A percentile compares a stretch with the other conserved stretches of the same genome.
Conservation (phyloP, 2,113 vertebrate genomes). For the Atractosteus spatula region DNA sequence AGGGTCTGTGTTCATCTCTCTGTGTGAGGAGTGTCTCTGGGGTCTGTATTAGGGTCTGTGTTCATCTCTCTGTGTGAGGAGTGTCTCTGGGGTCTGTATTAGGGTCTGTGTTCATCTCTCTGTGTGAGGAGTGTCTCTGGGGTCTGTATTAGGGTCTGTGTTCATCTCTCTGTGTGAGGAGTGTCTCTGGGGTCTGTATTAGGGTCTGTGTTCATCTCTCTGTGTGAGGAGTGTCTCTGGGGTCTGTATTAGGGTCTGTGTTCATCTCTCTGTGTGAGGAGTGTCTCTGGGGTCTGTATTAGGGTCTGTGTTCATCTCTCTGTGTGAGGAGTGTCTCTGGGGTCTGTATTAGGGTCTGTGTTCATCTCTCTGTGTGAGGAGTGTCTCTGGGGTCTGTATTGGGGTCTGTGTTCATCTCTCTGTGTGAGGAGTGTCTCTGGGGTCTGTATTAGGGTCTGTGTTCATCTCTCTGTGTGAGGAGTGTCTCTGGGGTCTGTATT, state of each 20-base stretch:
- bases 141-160: neutral
- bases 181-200: neutral
- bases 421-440: neutral
- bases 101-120: neutral
- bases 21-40: neutral
- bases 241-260: neutral
- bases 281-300: neutral
- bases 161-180: neutral
- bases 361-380: no score
- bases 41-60: neutral
- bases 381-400: no score
- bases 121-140: neutral
- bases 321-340: neutral
- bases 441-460: neutral
- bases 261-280: neutral
- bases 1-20: neutral
- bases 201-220: no score
- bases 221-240: no score
- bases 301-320: neutral
- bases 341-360: neutral
- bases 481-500: neutral
- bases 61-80: no score
- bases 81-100: no score
- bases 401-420: neutral
- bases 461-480: neutral